phyloP scores from a whole-genome alignment of 2,797 vertebrate species.

The Trachops cirrhosus region DNA sequence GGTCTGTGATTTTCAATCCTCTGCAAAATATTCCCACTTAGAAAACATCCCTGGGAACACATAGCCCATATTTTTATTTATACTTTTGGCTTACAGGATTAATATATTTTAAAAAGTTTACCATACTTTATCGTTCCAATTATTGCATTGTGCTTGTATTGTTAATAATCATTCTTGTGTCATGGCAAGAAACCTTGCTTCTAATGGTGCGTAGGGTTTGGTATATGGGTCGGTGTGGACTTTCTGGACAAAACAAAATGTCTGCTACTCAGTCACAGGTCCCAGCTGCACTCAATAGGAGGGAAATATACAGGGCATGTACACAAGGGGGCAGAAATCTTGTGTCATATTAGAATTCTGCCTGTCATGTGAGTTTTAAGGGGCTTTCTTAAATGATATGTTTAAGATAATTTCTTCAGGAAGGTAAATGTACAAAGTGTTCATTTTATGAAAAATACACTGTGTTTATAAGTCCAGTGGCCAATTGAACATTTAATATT shows the following conservation, averaged over 20 bases:
- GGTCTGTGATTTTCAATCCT: neutral
- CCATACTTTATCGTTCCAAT: neutral
- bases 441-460: neutral
- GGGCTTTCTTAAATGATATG: neutral
- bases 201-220: neutral
- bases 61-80: neutral
- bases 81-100: neutral
- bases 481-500: neutral
- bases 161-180: neutral
- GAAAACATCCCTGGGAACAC: neutral
- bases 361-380: neutral
- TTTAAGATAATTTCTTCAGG: neutral
- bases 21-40: neutral
- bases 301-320: neutral
- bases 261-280: neutral
- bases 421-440: neutral
- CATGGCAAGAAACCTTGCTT: neutral
- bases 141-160: neutral
- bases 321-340: neutral
- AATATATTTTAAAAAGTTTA: neutral
- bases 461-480: neutral
- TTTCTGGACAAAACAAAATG: neutral
- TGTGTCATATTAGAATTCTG: neutral
- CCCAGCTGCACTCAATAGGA: neutral
- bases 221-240: neutral